These are phyloP conservation scores for Salvelinus namaycush DNA, from an alignment of 2,113 vertebrate genomes.

Conservation along the genomic window DNA sequence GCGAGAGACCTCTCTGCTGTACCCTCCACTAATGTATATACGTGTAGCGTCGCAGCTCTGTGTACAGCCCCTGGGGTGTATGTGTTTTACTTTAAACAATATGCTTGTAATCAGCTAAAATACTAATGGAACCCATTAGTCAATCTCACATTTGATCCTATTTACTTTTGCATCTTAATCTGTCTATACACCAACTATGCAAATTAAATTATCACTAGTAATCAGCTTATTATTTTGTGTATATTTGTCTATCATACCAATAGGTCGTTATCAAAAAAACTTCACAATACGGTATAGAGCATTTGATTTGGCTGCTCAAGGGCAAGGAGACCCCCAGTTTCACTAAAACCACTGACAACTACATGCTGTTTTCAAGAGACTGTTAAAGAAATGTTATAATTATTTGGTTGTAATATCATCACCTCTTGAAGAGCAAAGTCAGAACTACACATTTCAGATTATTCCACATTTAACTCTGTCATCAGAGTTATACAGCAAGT, in stretches of 20 bases:
- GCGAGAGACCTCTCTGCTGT: neutral
- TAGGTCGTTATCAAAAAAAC: too few relatives aligned
- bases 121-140: slow-evolving; percentile 3
- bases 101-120: neutral
- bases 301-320: too few relatives aligned
- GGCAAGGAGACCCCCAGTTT: too few relatives aligned
- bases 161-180: neutral
- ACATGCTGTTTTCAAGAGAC: too few relatives aligned
- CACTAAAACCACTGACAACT: too few relatives aligned
- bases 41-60: neutral
- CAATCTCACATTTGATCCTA: neutral
- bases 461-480: too few relatives aligned
- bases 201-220: neutral
- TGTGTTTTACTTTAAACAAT: neutral
- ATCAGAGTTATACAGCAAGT: too few relatives aligned
- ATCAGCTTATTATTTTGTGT: neutral
- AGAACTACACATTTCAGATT: too few relatives aligned
- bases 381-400: too few relatives aligned
- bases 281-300: too few relatives aligned
- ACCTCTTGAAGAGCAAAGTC: too few relatives aligned
- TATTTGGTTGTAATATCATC: too few relatives aligned
- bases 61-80: neutral
- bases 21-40: neutral
- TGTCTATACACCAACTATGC: neutral
- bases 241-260: neutral